Base-by-base conservation (phyloP, 2,113 vertebrate genomes). In the Melozone crissalis region DNA sequence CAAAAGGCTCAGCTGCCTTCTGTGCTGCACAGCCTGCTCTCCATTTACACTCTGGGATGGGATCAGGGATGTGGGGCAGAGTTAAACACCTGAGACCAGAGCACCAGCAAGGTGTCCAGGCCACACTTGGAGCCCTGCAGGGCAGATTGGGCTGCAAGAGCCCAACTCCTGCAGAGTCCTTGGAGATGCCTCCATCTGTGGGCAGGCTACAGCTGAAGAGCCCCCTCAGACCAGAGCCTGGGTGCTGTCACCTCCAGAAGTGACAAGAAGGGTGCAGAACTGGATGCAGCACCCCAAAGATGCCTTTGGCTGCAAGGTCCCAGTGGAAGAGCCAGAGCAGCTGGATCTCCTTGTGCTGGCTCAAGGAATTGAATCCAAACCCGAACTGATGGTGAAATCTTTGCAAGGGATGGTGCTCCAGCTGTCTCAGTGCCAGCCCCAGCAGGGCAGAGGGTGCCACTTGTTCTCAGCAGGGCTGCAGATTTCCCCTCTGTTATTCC, bases 131-230 rank as follows among this genome's bases (percentile, higher is more conserved):
- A 83, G 67, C 31, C 43, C 65, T 7, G 5, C 8, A 80, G 55
- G 49, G 44, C 0, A 0, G 61, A 24, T 19, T 20, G 12, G 58
- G 47, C 59, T 67, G 55, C 0, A 4, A 88, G 52, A 63, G 18
- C 43, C 23, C 57, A 30, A 1, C 41, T 57, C 57, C 49, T 57
- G 20, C 31, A 66, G 26, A 22, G 31, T 16, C 63, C 63, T 39
- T 41, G 59, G 54, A 68, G 78, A 16, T 31, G 39, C 49, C 35
- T 77, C 49, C 7, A 7, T 17, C 63, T 49, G 59, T 2, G 3
- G 43, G 27, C 52, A 55, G 72, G 37, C 61, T 61, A 4, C 2
- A 41, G 67, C 33, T 49, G 47, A 31, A 43, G 77, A 82, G 24
- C 14, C 22, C 39, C 9, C 2, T 5, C 2, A 18, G 35, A 7